These are phyloP conservation scores for Spheniscus humboldti DNA, from an alignment of 2,797 vertebrate genomes.

Conservation along the genomic window DNA sequence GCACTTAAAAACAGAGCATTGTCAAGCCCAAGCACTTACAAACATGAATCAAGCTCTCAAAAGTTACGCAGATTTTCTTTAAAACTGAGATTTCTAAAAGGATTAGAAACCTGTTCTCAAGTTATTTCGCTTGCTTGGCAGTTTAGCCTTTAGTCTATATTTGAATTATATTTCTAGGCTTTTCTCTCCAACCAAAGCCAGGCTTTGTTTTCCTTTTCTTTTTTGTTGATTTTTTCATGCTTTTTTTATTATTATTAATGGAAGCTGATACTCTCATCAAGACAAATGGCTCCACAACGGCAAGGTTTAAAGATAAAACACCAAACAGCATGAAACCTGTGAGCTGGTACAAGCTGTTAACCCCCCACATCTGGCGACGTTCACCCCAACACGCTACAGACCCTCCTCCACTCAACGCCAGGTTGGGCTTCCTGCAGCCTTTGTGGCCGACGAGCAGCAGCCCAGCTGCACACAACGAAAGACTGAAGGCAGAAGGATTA, in stretches of 20 bases:
- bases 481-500: background rate
- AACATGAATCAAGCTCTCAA: background rate
- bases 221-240: background rate
- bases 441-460: background rate
- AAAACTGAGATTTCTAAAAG: background rate
- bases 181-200: background rate
- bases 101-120: background rate
- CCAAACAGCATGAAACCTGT: background rate
- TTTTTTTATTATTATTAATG: background rate
- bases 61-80: background rate
- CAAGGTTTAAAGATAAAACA: background rate
- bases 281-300: background rate
- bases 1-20: conserved; percentile 44
- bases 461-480: background rate
- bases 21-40: background rate
- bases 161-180: background rate
- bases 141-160: background rate
- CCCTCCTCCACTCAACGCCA: background rate
- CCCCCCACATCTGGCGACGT: background rate
- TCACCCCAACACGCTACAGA: background rate
- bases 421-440: background rate
- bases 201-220: background rate
- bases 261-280: background rate
- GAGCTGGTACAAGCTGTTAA: background rate
- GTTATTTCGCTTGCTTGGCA: background rate